These are phyloP conservation scores for Oscheius onirici DNA, from an alignment of 2,888 invertebrate genomes.

Conservation along the genomic window DNA sequence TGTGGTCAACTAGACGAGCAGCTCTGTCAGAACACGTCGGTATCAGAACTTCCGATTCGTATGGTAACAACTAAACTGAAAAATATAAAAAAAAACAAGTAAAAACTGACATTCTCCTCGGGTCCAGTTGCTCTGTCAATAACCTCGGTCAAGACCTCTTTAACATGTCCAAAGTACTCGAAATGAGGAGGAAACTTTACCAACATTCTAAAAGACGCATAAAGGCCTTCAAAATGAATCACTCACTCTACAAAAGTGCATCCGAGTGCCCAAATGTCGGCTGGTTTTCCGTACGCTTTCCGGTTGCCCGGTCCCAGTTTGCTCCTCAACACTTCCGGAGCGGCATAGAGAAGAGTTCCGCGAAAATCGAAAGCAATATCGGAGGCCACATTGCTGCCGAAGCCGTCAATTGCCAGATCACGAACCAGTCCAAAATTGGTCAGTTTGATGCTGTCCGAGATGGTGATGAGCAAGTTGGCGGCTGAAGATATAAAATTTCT, in stretches of 20 bases:
- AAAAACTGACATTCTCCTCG: slow-evolving; percentile 36
- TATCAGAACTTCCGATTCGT: slow-evolving; percentile 48
- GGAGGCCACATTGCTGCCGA: slow-evolving; percentile 55
- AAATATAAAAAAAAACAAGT: background rate
- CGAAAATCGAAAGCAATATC: slow-evolving; percentile 58
- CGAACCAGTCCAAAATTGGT: slow-evolving; percentile 61
- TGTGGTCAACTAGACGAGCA: slow-evolving; percentile 49
- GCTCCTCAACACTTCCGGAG: slow-evolving; percentile 58
- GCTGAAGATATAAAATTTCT: slow-evolving; percentile 33
- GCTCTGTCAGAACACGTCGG: slow-evolving; percentile 51
- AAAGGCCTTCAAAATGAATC: no score
- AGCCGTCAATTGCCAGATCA: slow-evolving; percentile 58
- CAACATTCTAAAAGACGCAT: slow-evolving; percentile 37
- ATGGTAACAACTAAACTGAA: slow-evolving; percentile 48
- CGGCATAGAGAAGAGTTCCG: slow-evolving; percentile 53
- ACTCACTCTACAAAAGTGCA: slow-evolving; percentile 56
- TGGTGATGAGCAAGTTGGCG: slow-evolving; percentile 55
- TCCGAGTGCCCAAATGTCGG: slow-evolving; percentile 61
- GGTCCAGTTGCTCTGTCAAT: slow-evolving; percentile 43
- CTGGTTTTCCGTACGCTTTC: slow-evolving; percentile 51
- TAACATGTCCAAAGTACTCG: slow-evolving; percentile 56
- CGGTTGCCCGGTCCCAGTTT: slow-evolving; percentile 54
- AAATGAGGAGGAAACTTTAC: slow-evolving; percentile 56
- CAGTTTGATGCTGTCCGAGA: slow-evolving; percentile 53
- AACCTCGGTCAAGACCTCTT: slow-evolving; percentile 48